phyloP scores from a whole-genome alignment of 2,797 vertebrate species.

The Gallinago stenura region DNA sequence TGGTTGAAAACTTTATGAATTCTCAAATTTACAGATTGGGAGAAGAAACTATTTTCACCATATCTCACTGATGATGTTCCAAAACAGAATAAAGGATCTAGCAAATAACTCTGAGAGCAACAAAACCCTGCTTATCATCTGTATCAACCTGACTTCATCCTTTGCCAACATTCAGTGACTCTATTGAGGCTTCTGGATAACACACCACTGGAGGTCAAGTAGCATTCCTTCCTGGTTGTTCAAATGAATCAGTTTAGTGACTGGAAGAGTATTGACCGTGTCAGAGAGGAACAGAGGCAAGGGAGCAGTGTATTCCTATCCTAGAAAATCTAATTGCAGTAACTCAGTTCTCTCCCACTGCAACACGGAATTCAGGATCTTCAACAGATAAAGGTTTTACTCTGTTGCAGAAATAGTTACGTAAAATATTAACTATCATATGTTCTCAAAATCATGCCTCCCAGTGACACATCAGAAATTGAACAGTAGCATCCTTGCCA shows the following conservation, averaged over 20 bases:
- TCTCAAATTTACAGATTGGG: not conserved
- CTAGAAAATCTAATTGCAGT: not conserved
- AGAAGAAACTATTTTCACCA: not conserved
- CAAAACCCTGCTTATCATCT: not conserved
- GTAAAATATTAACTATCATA: not conserved
- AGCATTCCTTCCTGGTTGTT: not conserved
- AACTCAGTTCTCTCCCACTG: not conserved
- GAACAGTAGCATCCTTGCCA: not conserved
- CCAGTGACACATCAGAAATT: not conserved
- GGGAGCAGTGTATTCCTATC: fast-evolving
- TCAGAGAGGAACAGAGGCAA: not conserved
- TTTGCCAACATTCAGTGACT: not conserved
- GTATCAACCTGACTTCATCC: not conserved
- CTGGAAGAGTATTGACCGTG: not conserved
- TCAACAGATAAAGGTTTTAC: not conserved
- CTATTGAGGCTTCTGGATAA: not conserved
- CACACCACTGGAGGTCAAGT: not conserved
- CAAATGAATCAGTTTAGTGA: not conserved
- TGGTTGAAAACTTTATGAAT: not conserved
- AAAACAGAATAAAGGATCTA: not conserved
- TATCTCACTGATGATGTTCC: not conserved
- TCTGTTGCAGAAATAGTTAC: not conserved
- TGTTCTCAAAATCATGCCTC: not conserved
- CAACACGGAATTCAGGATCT: not conserved
- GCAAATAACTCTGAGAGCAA: not conserved